Percentiles rank a stretch among this genome's conserved stretches.
phyloP scores from a whole-genome alignment of 2,888 invertebrate genomes.

The Chrysolina americana region DNA sequence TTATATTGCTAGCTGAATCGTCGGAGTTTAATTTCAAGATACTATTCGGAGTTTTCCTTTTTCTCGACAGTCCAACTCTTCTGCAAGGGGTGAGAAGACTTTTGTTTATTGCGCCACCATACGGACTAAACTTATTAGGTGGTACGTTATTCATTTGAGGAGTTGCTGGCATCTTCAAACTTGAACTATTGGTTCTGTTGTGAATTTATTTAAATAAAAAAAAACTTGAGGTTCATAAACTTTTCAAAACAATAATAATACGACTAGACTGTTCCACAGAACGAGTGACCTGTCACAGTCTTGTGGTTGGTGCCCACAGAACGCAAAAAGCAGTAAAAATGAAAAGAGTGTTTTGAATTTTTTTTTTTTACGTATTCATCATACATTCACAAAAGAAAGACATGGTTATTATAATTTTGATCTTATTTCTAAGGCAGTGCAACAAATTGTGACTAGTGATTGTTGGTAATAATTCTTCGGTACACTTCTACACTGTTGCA shows the following conservation, averaged over 20 bases:
- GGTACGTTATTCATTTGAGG: conserved; percentile 31
- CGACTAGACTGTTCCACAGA: no score
- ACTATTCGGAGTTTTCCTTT: conserved; percentile 52
- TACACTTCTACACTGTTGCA: conserved; percentile 32
- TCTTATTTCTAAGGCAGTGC: conserved; percentile 19
- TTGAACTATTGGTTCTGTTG: not conserved
- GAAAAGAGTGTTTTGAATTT: not conserved
- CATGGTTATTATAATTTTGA: conserved; percentile 3
- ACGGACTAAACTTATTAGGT: conserved; percentile 38
- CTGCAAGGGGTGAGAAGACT: conserved; percentile 72
- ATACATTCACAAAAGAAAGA: not conserved
- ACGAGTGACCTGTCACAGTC: no score
- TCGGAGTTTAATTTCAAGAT: conserved; percentile 36
- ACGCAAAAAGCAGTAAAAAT: not conserved
- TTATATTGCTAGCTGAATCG: conserved; percentile 27
- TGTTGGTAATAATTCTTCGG: conserved; percentile 17
- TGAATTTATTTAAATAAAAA: not conserved
- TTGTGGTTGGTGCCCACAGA: no score
- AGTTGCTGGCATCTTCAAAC: conserved; percentile 34
- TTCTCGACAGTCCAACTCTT: conserved; percentile 72
- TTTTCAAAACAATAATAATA: not conserved
- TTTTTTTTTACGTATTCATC: not conserved
- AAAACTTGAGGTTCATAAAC: not conserved
- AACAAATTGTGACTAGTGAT: not conserved
- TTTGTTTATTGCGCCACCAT: conserved; percentile 70